Base-by-base conservation (phyloP, 2,113 vertebrate species). In the Charina bottae region DNA sequence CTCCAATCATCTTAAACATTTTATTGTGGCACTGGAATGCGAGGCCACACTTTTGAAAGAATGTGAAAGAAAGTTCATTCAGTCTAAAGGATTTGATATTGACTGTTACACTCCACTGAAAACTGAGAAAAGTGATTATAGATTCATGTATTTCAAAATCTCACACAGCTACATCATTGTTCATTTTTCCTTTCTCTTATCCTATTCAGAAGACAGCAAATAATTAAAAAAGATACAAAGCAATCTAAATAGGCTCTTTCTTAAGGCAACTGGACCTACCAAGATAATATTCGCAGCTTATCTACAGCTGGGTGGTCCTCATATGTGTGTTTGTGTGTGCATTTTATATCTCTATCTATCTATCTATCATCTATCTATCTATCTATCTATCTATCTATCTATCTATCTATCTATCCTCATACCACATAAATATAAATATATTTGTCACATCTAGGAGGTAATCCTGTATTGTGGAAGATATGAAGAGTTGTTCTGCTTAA, bases 111-210 rank as follows among this genome's bases (percentile, higher is more conserved):
- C 93, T 96, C 94, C 92, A 68, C 94, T 97, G 95, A 97, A 97
- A 96, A 97, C 96, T 13, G 87, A 97, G 95, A 96, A 95, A 97
- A 98, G 98, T 98, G 97, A 97, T 98, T 98, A 97, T 95, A 95
- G 95, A 98, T 98, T 98, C 97, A 97, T 97, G 97, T 97, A 98
- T 97, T 98, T 97, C 96, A 97, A 96, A 92, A 97, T 97, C 97
- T 97, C 97, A 97, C 96, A 97, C 97, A 96, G 97, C 96, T 97
- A 97, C 96, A 97, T 97, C 97, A 97, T 98, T 97, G 95, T 95
- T 96, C 96, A 90, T 96, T 97, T 97, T 93, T 93, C 96, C 97
- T 97, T 96, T 96, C 89, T 96, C 97, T 97, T 94, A 94, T 96
- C 97, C 97, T 95, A 97, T 97, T 97, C 96, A 97, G 96, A 93